Evolutionary conservation across 2,888 invertebrate species (phyloP).

Genomic region (Achlya flavicornis): DNA sequence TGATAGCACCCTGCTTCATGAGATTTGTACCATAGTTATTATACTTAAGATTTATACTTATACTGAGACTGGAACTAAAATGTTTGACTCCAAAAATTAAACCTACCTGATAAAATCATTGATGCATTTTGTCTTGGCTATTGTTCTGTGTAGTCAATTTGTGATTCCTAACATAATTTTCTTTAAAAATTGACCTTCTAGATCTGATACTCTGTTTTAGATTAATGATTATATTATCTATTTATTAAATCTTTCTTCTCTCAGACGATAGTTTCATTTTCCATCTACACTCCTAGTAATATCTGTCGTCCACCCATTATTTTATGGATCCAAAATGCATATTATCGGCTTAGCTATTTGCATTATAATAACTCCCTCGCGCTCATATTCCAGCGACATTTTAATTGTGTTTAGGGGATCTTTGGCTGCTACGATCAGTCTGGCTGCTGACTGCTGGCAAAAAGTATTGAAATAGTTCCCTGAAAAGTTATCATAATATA

Average conservation of each 20-base stretch:
- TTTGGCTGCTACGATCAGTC: too few species aligned
- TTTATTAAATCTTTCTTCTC: constrained; percentile 84
- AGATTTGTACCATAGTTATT: constrained; percentile 27
- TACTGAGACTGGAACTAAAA: constrained; percentile 28
- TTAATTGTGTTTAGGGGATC: too few species aligned
- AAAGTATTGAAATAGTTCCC: too few species aligned
- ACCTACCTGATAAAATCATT: constrained; percentile 19
- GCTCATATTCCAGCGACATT: too few species aligned
- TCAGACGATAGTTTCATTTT: constrained; percentile 62
- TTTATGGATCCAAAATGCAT: too few species aligned
- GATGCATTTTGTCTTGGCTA: constrained; percentile 51
- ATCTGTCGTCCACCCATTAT: too few species aligned
- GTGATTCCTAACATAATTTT: constrained; percentile 64
- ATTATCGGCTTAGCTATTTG: too few species aligned
- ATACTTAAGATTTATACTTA: constrained; percentile 13
- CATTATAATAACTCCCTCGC: too few species aligned
- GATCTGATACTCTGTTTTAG: constrained; percentile 77
- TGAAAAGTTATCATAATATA: too few species aligned
- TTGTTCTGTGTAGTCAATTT: constrained; percentile 67
- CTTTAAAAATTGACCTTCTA: constrained; percentile 67
- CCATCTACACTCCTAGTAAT: background rate
- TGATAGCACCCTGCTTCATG: constrained; percentile 70
- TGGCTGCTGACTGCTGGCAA: too few species aligned
- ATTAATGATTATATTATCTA: constrained; percentile 75
- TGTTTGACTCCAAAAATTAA: constrained; percentile 45